These are phyloP conservation scores for Halcyon smyrnensis DNA, from an alignment of 2,797 vertebrate genomes.

Conservation along the genomic window DNA sequence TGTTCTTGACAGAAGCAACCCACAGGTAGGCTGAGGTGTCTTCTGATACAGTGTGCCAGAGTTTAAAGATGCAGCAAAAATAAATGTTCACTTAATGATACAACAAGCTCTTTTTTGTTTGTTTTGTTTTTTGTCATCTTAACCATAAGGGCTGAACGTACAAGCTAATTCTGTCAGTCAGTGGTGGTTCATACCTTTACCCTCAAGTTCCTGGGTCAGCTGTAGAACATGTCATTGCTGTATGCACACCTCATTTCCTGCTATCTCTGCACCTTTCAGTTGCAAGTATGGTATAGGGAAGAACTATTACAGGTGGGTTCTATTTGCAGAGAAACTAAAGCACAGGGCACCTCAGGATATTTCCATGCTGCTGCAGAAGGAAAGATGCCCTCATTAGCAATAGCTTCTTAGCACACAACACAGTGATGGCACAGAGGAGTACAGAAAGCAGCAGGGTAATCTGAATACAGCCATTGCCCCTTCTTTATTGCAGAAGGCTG, in stretches of 20 bases:
- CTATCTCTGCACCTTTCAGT: background rate
- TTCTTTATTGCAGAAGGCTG: background rate
- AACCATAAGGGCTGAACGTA: background rate
- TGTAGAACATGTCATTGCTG: background rate
- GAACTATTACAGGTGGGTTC: background rate
- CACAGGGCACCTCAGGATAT: background rate
- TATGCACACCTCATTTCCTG: background rate
- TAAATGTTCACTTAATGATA: background rate
- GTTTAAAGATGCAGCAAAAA: constrained; percentile 32
- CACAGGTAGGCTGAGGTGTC: background rate
- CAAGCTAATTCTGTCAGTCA: background rate
- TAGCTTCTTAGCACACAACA: background rate
- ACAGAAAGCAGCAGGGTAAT: too few species aligned
- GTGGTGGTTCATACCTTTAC: background rate
- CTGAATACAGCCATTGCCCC: too few species aligned
- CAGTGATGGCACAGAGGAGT: too few species aligned
- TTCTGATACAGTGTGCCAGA: background rate
- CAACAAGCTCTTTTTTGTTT: background rate
- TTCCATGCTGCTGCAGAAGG: background rate
- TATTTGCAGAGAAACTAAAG: background rate
- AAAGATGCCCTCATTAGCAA: background rate
- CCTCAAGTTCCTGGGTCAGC: background rate
- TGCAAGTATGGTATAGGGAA: background rate
- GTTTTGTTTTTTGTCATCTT: background rate
- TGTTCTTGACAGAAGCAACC: background rate